Evolutionary conservation across 2,888 invertebrate genomes (phyloP), one percentile per base, ranked within the genome.

Genomic region (Plagodis dolabraria): DNA sequence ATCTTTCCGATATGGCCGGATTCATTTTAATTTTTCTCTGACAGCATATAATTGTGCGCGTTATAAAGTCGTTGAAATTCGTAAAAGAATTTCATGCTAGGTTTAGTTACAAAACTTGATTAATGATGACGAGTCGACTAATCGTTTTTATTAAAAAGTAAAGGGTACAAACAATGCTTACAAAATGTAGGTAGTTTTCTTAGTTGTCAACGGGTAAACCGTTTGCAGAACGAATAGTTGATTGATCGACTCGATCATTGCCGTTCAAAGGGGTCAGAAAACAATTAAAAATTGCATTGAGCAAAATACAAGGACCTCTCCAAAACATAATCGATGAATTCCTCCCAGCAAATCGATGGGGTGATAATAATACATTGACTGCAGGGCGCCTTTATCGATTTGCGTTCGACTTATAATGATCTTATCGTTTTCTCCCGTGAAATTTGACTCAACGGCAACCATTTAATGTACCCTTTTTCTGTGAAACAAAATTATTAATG

Each of bases 381-480:
- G 73, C 83, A 73, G 87, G 88, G 85, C 75, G 74, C 78, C 80
- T 72, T 74, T 76, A 77, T 79, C 71, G 76, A 85, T 82, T 83
- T 70, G 74, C 71, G 68, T 83, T 86, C 77, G 74, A 85, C 79
- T 77, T 68, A 76, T 91, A 91, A 92, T 91, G 92, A 90, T 89
- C 79, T 87, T 87, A 87, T 87, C 84, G 86, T 69, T 75, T 73
- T 74, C 78, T 81, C 76, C 77, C 79, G 72, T 82, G 79, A 79
- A 82, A 81, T 76, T 76, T 64, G 57, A 68, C 64, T 67, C 60
- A 77, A 88, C 82, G 87, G 54, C 44, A 86, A 68, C 83, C 83
- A 86, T 52, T 84, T 80, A 79, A 85, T 88, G 64, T 50, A 60
- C 63, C 58, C 55, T 57, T 64, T 57, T 64, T 63, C 35, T 50